Conservation (phyloP, 2,888 invertebrate genomes). For the Germaria angustata region DNA sequence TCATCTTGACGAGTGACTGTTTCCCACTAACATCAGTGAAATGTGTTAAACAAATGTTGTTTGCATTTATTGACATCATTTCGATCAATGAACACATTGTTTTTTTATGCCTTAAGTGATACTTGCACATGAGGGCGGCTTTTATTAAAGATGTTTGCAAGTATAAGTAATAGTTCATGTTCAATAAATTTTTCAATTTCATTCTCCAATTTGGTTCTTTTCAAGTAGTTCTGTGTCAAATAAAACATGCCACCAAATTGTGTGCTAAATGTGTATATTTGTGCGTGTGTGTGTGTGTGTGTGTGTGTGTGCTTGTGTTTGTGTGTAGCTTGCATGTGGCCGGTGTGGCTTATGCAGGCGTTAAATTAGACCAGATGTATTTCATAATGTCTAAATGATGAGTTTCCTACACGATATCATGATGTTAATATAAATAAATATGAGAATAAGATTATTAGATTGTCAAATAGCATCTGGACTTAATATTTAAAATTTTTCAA, state of each 20-base stretch:
- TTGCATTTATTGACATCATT: constrained; percentile 43
- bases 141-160: constrained; percentile 38
- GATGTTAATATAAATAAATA: constrained; percentile 12
- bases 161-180: constrained; percentile 12
- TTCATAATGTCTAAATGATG: constrained; percentile 48
- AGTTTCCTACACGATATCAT: constrained; percentile 30
- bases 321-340: constrained; percentile 42
- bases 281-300: too few species aligned
- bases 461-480: constrained; percentile 25
- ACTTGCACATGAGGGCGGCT: constrained; percentile 33
- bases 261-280: constrained; percentile 7
- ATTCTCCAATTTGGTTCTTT: background rate
- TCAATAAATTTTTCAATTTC: constrained; percentile 26
- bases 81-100: constrained; percentile 23
- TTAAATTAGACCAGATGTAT: constrained; percentile 65
- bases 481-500: background rate
- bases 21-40: background rate
- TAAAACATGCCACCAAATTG: constrained; percentile 48
- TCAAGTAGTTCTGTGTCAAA: constrained; percentile 39
- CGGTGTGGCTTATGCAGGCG: constrained; percentile 62
- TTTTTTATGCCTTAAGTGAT: background rate
- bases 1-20: background rate
- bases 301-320: constrained; percentile 40
- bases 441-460: constrained; percentile 14
- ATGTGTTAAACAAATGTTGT: constrained; percentile 54